Conservation (phyloP, 2,888 invertebrate species). For the Dusona sp. region DNA sequence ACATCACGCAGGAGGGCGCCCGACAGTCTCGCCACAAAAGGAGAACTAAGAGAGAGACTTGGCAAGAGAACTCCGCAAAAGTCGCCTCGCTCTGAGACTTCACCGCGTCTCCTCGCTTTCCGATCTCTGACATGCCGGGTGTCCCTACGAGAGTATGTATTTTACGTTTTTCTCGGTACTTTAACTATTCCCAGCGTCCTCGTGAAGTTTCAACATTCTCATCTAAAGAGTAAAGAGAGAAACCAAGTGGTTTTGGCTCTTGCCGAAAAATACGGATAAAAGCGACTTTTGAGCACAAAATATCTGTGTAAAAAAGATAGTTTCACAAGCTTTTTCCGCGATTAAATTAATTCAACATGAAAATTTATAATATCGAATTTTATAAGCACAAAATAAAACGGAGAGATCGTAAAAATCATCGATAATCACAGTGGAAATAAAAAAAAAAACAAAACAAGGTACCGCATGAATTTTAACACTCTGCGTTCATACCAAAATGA, state of each 20-base stretch:
- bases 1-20: conserved; percentile 62
- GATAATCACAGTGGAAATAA: neutral
- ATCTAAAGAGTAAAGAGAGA: neutral
- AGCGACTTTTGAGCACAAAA: neutral
- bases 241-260: neutral
- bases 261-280: neutral
- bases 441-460: neutral
- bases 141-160: neutral
- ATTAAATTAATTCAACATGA: neutral
- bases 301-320: neutral
- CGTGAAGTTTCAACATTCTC: neutral
- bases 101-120: conserved; percentile 11
- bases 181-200: neutral
- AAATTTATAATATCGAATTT: neutral
- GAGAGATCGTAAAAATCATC: neutral
- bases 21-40: conserved; percentile 70
- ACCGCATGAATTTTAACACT: too few relatives aligned
- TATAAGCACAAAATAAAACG: neutral
- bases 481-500: too few relatives aligned
- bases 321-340: neutral
- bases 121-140: conserved; percentile 11
- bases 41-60: conserved; percentile 65
- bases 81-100: conserved; percentile 41
- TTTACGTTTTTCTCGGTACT: neutral
- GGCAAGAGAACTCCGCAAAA: conserved; percentile 61